These are phyloP conservation scores for Phyto melanocephala DNA, from an alignment of 2,888 invertebrate genomes.

Conservation along the genomic window DNA sequence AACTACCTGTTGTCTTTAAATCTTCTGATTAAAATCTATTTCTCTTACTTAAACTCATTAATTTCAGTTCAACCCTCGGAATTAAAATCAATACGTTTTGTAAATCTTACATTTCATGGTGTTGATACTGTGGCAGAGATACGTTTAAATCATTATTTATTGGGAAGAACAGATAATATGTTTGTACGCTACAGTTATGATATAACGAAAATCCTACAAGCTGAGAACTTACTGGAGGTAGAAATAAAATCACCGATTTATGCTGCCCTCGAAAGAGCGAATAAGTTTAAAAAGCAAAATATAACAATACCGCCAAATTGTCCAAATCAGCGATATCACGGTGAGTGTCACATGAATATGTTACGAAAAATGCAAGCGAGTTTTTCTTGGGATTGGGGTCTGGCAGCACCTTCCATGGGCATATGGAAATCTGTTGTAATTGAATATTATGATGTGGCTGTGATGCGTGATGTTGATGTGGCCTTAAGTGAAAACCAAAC, in stretches of 20 bases:
- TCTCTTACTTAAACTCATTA: background rate
- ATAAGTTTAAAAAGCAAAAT: conserved; percentile 63
- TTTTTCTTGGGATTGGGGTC: conserved; percentile 99
- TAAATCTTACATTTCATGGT: conserved; percentile 87
- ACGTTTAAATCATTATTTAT: conserved; percentile 83
- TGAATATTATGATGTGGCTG: conserved; percentile 83
- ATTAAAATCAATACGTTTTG: conserved; percentile 69
- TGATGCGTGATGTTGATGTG: conserved; percentile 83
- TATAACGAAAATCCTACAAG: conserved; percentile 80
- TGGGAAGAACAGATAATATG: conserved; percentile 90
- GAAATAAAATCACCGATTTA: conserved; percentile 84
- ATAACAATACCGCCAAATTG: conserved; percentile 85
- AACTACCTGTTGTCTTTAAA: too few species aligned
- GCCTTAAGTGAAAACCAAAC: conserved; percentile 70
- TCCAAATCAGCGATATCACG: conserved; percentile 87
- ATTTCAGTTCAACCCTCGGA: conserved; percentile 68
- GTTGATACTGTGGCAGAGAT: conserved; percentile 91
- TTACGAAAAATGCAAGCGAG: conserved; percentile 96
- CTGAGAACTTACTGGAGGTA: conserved; percentile 82
- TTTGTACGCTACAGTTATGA: conserved; percentile 89
- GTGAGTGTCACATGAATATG: conserved; percentile 96
- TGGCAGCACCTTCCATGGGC: conserved; percentile 95
- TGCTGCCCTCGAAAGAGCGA: conserved; percentile 80
- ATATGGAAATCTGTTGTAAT: conserved; percentile 89
- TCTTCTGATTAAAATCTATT: too few species aligned